Percentiles rank a stretch among this genome's conserved stretches.
Conservation (phyloP, 2,113 vertebrate genomes). For the Corvus hawaiiensis region DNA sequence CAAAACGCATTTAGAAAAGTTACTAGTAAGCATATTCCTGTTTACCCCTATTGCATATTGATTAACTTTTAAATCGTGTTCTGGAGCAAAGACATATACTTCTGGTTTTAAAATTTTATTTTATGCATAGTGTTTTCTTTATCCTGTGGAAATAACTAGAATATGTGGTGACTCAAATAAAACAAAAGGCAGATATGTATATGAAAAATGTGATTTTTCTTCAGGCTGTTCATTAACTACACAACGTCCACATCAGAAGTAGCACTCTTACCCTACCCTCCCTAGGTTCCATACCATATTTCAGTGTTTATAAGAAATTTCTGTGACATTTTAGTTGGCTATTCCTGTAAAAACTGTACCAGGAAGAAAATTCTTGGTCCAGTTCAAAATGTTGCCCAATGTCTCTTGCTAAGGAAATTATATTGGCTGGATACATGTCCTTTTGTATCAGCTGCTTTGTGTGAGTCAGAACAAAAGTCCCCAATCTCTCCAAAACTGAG, state of each 20-base stretch:
- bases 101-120: background rate
- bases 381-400: conserved; percentile 16
- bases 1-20: background rate
- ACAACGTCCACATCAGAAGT: background rate
- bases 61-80: conserved; percentile 17
- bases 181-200: background rate
- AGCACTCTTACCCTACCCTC: fast-evolving
- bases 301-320: background rate
- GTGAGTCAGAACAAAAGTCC: background rate
- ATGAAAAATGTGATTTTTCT: background rate
- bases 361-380: background rate
- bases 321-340: conserved; percentile 18
- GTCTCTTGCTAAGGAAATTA: conserved; percentile 5
- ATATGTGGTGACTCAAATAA: background rate
- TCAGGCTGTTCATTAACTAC: background rate
- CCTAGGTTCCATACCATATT: background rate
- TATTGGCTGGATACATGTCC: background rate
- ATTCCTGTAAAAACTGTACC: background rate
- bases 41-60: background rate
- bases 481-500: background rate
- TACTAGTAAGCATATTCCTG: background rate
- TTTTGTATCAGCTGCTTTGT: conserved; percentile 16
- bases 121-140: background rate
- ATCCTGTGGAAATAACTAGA: background rate
- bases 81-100: background rate